A percentile compares a stretch with the other conserved stretches of the same genome.
These are phyloP conservation scores for Gila orcuttii DNA, from an alignment of 2,113 vertebrate species.

Conservation along the genomic window DNA sequence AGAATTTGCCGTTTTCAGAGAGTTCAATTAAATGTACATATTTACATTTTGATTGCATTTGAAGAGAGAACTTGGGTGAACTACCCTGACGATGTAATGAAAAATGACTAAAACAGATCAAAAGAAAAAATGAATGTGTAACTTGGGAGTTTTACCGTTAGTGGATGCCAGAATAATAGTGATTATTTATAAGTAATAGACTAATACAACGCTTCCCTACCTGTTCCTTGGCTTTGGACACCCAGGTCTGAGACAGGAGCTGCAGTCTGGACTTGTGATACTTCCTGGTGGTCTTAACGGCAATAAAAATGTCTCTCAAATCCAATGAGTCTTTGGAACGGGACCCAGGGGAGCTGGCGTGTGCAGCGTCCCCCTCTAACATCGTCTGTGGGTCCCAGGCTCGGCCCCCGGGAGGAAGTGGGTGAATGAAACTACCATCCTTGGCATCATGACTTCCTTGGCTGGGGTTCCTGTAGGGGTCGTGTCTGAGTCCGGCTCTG, in stretches of 20 bases:
- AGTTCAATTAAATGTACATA: no score
- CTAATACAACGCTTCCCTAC: slow-evolving; percentile 67
- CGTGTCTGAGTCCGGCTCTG: slow-evolving; percentile 15
- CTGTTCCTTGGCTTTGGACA: slow-evolving; percentile 85
- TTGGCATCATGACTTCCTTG: neutral
- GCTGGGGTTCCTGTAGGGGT: neutral
- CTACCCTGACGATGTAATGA: neutral
- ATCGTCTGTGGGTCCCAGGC: neutral
- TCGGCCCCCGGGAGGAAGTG: neutral
- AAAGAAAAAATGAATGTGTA: neutral
- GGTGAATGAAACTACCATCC: neutral
- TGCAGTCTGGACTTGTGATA: slow-evolving; percentile 88
- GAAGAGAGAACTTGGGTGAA: no score
- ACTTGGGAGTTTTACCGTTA: neutral
- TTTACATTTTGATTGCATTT: no score
- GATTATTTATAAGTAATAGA: neutral
- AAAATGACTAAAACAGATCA: neutral
- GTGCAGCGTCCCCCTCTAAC: neutral
- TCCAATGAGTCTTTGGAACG: slow-evolving; percentile 72
- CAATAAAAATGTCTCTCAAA: slow-evolving; percentile 90
- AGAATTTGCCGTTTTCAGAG: no score
- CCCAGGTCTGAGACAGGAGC: slow-evolving; percentile 92
- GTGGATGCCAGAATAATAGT: neutral
- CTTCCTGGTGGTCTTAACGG: slow-evolving; percentile 92
- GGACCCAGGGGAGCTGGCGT: neutral